A percentile compares a stretch with the other conserved stretches of the same genome.
These are phyloP conservation scores for Coenonympha arcania DNA, from an alignment of 2,888 invertebrate genomes.

Conservation along the genomic window DNA sequence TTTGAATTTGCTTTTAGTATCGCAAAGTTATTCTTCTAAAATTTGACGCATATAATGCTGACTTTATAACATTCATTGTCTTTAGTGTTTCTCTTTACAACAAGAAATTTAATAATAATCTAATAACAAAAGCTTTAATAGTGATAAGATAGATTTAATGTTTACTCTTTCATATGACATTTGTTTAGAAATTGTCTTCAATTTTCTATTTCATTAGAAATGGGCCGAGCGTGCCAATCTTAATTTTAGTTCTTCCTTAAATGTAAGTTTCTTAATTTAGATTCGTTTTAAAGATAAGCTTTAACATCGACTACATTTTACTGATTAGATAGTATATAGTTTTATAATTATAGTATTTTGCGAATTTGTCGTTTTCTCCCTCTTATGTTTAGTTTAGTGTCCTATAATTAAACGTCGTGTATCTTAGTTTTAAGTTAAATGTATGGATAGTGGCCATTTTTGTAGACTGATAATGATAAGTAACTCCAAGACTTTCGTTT, in stretches of 20 bases:
- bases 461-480: slow-evolving; percentile 63
- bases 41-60: slow-evolving; percentile 19
- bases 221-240: slow-evolving; percentile 70
- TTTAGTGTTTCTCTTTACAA: slow-evolving; percentile 12
- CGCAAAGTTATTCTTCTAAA: not conserved
- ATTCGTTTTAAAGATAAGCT: slow-evolving; percentile 19
- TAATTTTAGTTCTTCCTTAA: slow-evolving; percentile 26
- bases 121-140: slow-evolving; percentile 53
- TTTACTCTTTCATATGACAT: slow-evolving; percentile 24
- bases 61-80: slow-evolving; percentile 2
- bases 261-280: slow-evolving; percentile 30
- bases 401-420: slow-evolving; percentile 10
- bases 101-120: slow-evolving; percentile 6
- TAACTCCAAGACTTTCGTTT: slow-evolving; percentile 69
- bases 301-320: slow-evolving; percentile 9
- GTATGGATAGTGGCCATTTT: slow-evolving; percentile 29
- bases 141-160: slow-evolving; percentile 32
- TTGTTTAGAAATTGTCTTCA: slow-evolving; percentile 18
- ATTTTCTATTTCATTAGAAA: slow-evolving; percentile 34
- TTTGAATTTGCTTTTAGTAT: slow-evolving; percentile 14
- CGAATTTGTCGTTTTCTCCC: slow-evolving; percentile 17
- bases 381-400: slow-evolving; percentile 19
- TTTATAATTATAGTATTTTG: slow-evolving; percentile 13
- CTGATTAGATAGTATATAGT: not conserved
- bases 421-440: slow-evolving; percentile 21